Conservation (phyloP, 2,797 vertebrate species). For the Paedocypris micromegethes region DNA sequence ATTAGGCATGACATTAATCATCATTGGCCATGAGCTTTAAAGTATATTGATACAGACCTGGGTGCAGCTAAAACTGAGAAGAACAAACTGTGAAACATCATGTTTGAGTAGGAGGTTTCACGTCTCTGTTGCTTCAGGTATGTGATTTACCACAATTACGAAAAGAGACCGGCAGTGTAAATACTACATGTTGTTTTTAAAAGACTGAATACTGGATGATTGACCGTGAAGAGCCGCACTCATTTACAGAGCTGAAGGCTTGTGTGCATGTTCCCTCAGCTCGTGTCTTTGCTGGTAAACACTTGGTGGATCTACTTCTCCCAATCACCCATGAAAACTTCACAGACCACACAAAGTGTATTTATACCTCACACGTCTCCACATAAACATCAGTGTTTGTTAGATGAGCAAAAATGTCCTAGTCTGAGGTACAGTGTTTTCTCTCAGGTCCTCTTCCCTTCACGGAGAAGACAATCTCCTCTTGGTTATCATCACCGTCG, state of each 20-base stretch:
- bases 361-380: slow-evolving; percentile 63
- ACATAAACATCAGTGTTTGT: slow-evolving; percentile 63
- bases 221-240: slow-evolving; percentile 24
- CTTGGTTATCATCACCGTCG: slow-evolving; percentile 66
- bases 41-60: slow-evolving; percentile 2
- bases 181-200: slow-evolving; percentile 45
- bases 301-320: slow-evolving; percentile 41
- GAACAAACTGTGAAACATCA: too few species aligned
- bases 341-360: slow-evolving; percentile 70
- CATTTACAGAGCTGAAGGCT: slow-evolving; percentile 31
- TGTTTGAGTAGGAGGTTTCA: not conserved
- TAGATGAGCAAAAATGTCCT: slow-evolving; percentile 54
- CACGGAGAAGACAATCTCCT: slow-evolving; percentile 59
- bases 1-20: slow-evolving; percentile 33
- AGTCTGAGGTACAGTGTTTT: slow-evolving; percentile 32
- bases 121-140: not conserved
- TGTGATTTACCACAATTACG: slow-evolving; percentile 31
- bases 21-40: slow-evolving; percentile 3
- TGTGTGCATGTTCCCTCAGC: slow-evolving; percentile 47
- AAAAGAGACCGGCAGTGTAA: slow-evolving; percentile 33
- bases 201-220: slow-evolving; percentile 46
- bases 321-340: slow-evolving; percentile 36
- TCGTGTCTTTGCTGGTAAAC: slow-evolving; percentile 56
- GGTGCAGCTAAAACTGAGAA: not conserved
- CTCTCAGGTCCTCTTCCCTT: slow-evolving; percentile 25